Conservation (phyloP, 2,888 invertebrate genomes). For the Craniophora ligustri region DNA sequence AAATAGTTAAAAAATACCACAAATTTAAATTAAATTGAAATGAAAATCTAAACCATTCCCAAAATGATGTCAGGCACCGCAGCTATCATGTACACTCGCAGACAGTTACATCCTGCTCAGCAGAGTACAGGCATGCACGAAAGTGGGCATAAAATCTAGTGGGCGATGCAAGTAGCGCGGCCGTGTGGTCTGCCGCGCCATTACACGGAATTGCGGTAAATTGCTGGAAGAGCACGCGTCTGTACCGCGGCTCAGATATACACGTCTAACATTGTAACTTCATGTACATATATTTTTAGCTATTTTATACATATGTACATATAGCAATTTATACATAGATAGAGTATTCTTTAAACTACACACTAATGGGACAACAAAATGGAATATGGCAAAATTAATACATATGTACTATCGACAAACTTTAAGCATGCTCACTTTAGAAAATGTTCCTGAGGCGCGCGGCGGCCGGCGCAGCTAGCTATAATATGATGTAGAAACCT, state of each 20-base stretch:
- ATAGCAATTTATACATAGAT: too few species aligned
- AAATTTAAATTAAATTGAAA: too few species aligned
- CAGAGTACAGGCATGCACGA: conserved; percentile 12
- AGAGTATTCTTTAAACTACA: too few species aligned
- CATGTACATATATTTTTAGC: background rate
- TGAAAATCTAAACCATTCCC: too few species aligned
- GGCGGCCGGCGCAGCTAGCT: too few species aligned
- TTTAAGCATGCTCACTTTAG: too few species aligned
- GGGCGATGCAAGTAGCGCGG: conserved; percentile 16
- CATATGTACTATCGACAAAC: too few species aligned
- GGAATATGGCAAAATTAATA: too few species aligned
- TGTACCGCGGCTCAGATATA: conserved; percentile 2
- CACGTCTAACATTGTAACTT: background rate
- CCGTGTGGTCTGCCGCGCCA: conserved; percentile 25
- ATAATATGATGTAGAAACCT: too few species aligned
- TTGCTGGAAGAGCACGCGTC: conserved; percentile 24
- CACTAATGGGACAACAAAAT: too few species aligned
- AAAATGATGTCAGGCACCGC: background rate
- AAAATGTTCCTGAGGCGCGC: too few species aligned
- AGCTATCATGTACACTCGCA: background rate
- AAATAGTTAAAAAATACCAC: too few species aligned
- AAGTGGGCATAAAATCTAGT: conserved; percentile 22
- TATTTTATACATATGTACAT: background rate
- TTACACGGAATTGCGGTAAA: conserved; percentile 34
- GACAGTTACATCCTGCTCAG: conserved; percentile 1